Conservation (phyloP, 2,113 vertebrate genomes). For the Oncorhynchus tshawytscha region DNA sequence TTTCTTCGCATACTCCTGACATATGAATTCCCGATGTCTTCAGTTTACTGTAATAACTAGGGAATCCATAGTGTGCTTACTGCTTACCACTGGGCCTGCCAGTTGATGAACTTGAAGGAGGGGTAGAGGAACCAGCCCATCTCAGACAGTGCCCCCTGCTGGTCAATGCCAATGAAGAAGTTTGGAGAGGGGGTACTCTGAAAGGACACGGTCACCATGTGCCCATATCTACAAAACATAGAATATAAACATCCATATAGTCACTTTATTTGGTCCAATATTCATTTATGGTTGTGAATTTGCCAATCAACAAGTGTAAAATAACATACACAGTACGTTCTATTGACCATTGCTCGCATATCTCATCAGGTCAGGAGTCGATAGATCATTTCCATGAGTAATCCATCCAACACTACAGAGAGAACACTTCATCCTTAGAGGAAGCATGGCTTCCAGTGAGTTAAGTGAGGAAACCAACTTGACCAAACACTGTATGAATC, state of each 20-base stretch:
- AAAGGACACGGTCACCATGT: slow-evolving; percentile 67
- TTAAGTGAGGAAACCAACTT: background rate
- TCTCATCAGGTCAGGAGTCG: background rate
- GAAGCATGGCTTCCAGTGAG: background rate
- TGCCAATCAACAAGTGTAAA: background rate
- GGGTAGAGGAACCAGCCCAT: slow-evolving; percentile 77
- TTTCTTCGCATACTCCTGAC: background rate
- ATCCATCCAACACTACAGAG: background rate
- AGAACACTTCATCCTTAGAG: background rate
- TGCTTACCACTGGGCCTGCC: slow-evolving; percentile 78
- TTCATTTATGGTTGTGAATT: background rate
- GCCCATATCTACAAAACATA: slow-evolving; percentile 51
- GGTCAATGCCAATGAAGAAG: slow-evolving; percentile 73
- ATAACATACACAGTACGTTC: background rate
- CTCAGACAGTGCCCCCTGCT: slow-evolving; percentile 72
- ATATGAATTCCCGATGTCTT: background rate
- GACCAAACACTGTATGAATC: background rate
- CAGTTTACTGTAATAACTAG: background rate
- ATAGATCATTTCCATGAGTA: background rate
- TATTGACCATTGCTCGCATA: background rate
- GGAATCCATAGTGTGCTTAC: background rate
- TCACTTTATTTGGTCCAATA: background rate
- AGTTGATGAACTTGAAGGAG: slow-evolving; percentile 72
- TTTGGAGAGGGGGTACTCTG: slow-evolving; percentile 72
- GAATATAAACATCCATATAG: background rate